A percentile compares a stretch with the other conserved stretches of the same genome.
phyloP scores from a whole-genome alignment of 2,797 vertebrate species.

The Pangasius krempfi region DNA sequence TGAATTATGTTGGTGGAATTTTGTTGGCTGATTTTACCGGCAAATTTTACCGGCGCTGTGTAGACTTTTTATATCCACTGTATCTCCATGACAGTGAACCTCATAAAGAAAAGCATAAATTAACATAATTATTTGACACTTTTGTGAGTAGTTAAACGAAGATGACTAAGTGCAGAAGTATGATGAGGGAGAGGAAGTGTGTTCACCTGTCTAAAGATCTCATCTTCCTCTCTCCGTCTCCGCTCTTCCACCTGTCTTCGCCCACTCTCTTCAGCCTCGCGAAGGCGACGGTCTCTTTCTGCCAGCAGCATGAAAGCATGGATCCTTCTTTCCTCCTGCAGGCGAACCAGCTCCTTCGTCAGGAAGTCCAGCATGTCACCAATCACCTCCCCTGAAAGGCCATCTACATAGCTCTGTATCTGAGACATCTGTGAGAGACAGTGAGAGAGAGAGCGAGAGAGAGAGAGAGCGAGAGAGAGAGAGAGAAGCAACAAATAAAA shows the following conservation, averaged over 20 bases:
- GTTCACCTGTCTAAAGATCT: conserved; percentile 88
- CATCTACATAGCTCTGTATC: conserved; percentile 74
- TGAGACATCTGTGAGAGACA: conserved; percentile 67
- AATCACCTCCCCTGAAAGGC: conserved; percentile 77
- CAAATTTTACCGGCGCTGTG: neutral
- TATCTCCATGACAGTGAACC: neutral
- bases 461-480: neutral
- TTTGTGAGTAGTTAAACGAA: neutral
- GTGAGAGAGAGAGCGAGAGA: neutral
- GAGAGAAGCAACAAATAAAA: neutral
- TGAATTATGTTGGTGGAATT: neutral
- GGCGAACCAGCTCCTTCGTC: conserved; percentile 87
- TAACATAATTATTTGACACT: neutral
- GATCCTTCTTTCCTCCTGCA: conserved; percentile 89
- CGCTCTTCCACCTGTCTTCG: conserved; percentile 85
- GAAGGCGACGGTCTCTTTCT: conserved; percentile 82
- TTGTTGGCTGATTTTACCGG: neutral
- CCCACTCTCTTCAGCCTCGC: conserved; percentile 91
- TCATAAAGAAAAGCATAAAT: neutral
- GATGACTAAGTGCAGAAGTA: neutral
- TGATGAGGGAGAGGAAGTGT: neutral
- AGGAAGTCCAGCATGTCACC: conserved; percentile 84
- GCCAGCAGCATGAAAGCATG: conserved; percentile 87
- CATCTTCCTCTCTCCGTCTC: conserved; percentile 81
- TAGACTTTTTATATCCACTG: neutral